phyloP scores from a whole-genome alignment of 1,140 invertebrate genomes.

The Saxidomus purpurata region DNA sequence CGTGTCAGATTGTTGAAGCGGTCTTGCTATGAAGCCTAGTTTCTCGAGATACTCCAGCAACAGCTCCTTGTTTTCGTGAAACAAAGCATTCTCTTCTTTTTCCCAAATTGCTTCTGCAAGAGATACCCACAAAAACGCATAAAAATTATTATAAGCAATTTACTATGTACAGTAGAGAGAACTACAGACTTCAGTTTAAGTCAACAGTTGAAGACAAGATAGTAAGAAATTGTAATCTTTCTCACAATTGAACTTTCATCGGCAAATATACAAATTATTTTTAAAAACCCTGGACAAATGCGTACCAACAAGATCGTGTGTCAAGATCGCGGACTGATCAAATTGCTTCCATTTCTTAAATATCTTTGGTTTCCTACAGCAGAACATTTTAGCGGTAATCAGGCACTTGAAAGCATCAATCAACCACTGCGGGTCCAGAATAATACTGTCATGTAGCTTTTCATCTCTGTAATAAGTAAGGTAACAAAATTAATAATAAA shows the following conservation, averaged over 20 bases:
- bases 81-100: neutral
- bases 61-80: neutral
- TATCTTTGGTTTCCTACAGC: neutral
- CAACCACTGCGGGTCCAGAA: slow-evolving; percentile 11
- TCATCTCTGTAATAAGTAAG: slow-evolving; percentile 1
- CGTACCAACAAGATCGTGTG: neutral
- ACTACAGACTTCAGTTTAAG: too few relatives aligned
- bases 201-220: too few relatives aligned
- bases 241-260: too few relatives aligned
- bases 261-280: too few relatives aligned
- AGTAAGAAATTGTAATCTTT: too few relatives aligned
- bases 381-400: neutral
- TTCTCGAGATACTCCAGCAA: neutral
- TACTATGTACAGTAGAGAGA: too few relatives aligned
- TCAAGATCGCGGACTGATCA: slow-evolving; percentile 2
- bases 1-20: neutral
- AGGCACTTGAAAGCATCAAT: slow-evolving; percentile 19
- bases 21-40: neutral
- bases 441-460: neutral
- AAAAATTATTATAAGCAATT: too few relatives aligned
- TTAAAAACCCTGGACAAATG: neutral
- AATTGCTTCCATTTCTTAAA: neutral
- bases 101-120: neutral
- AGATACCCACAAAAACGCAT: too few relatives aligned
- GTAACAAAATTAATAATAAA: too few relatives aligned